Conservation (phyloP, 1,140 invertebrate genomes). For the Nasonia longicornis region DNA sequence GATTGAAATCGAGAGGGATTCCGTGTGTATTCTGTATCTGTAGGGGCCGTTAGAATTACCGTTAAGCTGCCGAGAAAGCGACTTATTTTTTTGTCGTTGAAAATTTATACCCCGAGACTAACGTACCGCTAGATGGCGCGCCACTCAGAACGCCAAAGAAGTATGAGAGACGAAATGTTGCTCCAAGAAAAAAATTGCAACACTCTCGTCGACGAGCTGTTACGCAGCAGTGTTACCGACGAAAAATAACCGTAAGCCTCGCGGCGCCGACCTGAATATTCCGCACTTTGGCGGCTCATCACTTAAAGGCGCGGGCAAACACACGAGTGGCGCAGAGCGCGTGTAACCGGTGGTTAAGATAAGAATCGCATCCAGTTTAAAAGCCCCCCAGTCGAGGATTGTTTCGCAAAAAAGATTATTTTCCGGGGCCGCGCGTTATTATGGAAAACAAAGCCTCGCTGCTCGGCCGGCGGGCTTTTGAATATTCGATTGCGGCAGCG, state of each 20-base stretch:
- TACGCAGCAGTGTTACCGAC: background rate
- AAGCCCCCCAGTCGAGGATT: background rate
- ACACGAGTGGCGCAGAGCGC: no score
- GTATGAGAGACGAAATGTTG: background rate
- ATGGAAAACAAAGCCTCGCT: slow-evolving; percentile 10
- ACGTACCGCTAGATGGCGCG: no score
- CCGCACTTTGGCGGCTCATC: background rate
- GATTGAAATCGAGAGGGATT: slow-evolving; percentile 20
- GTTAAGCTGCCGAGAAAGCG: background rate
- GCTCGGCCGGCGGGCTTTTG: slow-evolving; percentile 10
- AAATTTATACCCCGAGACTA: no score
- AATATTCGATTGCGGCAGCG: slow-evolving; percentile 30
- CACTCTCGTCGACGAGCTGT: background rate
- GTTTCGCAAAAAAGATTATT: background rate
- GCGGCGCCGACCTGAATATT: background rate
- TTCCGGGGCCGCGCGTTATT: background rate
- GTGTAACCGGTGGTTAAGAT: background rate
- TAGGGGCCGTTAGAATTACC: slow-evolving; percentile 11
- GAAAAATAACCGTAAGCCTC: background rate
- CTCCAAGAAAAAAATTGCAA: background rate
- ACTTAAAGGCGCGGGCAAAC: background rate
- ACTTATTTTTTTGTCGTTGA: background rate
- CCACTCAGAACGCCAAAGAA: no score
- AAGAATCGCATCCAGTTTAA: background rate
- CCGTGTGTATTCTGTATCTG: background rate